Conservation (phyloP, 2,797 vertebrate species). For the Balearica regulorum region DNA sequence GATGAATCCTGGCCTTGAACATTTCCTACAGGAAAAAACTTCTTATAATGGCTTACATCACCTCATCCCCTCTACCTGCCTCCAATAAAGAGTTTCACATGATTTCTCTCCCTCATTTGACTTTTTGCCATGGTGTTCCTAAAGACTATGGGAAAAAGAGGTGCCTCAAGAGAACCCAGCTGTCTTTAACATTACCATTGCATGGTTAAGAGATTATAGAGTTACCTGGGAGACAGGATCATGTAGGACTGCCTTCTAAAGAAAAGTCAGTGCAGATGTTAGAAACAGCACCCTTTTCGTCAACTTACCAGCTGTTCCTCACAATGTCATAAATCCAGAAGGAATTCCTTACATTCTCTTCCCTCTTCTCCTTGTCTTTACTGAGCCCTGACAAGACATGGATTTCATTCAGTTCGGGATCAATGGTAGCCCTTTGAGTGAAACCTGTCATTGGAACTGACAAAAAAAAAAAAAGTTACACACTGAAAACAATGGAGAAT, state of each 20-base stretch:
- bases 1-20: not conserved
- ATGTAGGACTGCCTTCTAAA: not conserved
- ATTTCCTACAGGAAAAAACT: not conserved
- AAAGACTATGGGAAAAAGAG: not conserved
- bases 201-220: not conserved
- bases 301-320: constrained; percentile 92
- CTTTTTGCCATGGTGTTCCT: not conserved
- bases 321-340: constrained; percentile 99
- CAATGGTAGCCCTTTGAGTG: constrained; percentile 97
- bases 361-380: constrained; percentile 98
- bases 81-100: not conserved
- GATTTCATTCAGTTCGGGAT: constrained; percentile 98
- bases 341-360: constrained; percentile 98
- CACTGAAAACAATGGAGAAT: rapidly evolving
- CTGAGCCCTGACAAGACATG: constrained; percentile 97
- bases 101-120: not conserved
- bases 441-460: constrained; percentile 98
- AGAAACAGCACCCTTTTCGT: not conserved
- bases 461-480: constrained; percentile 4
- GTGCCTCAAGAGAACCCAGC: not conserved
- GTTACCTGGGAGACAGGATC: not conserved
- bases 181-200: not conserved
- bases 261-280: not conserved
- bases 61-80: not conserved
- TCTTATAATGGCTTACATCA: not conserved